A percentile compares a stretch with the other conserved stretches of the same genome.
Evolutionary conservation across 2,113 vertebrate genomes (phyloP).

Genomic region (Siniperca chuatsi): DNA sequence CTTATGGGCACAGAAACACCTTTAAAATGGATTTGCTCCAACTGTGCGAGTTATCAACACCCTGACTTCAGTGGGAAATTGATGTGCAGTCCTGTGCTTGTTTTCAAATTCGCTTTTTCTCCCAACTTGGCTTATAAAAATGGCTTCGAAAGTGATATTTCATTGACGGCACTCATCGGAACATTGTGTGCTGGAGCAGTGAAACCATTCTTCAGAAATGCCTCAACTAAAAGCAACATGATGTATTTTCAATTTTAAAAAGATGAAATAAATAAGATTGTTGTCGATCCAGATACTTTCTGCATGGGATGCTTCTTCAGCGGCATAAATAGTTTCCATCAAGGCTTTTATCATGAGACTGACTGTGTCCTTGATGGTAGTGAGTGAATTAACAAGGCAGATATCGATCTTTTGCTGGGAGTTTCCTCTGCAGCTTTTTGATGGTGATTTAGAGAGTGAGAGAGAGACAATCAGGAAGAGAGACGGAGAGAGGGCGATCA

Average conservation of each 20-base stretch:
- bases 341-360: conserved; percentile 67
- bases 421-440: conserved; percentile 75
- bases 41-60: conserved; percentile 66
- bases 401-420: conserved; percentile 68
- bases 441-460: conserved; percentile 71
- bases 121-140: conserved; percentile 12
- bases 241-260: conserved; percentile 26
- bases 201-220: background rate
- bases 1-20: conserved; percentile 59
- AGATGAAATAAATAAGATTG: conserved; percentile 21
- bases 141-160: conserved; percentile 19
- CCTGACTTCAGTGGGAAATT: conserved; percentile 44
- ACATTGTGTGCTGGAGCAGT: background rate
- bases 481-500: conserved; percentile 45
- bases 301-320: conserved; percentile 29
- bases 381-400: conserved; percentile 78
- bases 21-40: conserved; percentile 62
- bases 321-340: conserved; percentile 68
- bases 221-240: conserved; percentile 22
- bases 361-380: conserved; percentile 71
- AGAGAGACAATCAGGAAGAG: conserved; percentile 54
- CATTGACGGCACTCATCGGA: background rate
- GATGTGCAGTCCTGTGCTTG: conserved; percentile 46
- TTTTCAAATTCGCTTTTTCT: conserved; percentile 30
- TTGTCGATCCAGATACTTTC: conserved; percentile 15